Conservation (phyloP, 2,797 vertebrate genomes). For the Cuculus canorus region DNA sequence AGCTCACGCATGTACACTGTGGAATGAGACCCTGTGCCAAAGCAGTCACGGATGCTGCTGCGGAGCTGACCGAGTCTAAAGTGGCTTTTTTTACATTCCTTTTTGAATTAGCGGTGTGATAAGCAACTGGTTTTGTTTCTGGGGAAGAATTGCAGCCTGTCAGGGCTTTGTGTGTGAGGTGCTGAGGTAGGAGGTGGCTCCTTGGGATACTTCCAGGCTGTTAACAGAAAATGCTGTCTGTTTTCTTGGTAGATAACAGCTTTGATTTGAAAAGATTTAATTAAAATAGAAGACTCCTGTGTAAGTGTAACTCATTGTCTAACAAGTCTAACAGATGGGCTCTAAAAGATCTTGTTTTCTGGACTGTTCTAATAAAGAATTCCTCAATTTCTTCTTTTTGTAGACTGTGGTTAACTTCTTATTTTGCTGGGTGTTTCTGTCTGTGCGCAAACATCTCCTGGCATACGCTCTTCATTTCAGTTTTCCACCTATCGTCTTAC, state of each 20-base stretch:
- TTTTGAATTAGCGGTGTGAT: neutral
- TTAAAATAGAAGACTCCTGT: neutral
- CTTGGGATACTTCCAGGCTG: neutral
- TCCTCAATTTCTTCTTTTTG: neutral
- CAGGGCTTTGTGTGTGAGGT: neutral
- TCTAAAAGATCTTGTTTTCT: neutral
- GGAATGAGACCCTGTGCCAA: neutral
- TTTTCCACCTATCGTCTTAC: neutral
- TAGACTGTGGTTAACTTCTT: neutral
- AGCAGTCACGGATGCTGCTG: neutral
- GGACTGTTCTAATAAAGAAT: neutral
- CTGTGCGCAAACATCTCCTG: neutral
- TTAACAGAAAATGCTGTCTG: neutral
- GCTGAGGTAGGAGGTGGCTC: neutral
- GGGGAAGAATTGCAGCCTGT: neutral
- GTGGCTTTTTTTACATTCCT: neutral
- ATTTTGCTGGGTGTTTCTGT: neutral
- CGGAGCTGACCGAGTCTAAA: neutral
- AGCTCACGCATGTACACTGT: accelerated
- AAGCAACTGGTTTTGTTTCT: neutral
- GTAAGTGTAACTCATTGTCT: neutral
- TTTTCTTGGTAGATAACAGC: neutral
- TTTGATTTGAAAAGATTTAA: neutral
- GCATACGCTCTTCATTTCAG: neutral
- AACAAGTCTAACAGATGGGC: neutral